Evolutionary conservation across 2,113 vertebrate genomes (phyloP).

Genomic region (Carettochelys insculpta): DNA sequence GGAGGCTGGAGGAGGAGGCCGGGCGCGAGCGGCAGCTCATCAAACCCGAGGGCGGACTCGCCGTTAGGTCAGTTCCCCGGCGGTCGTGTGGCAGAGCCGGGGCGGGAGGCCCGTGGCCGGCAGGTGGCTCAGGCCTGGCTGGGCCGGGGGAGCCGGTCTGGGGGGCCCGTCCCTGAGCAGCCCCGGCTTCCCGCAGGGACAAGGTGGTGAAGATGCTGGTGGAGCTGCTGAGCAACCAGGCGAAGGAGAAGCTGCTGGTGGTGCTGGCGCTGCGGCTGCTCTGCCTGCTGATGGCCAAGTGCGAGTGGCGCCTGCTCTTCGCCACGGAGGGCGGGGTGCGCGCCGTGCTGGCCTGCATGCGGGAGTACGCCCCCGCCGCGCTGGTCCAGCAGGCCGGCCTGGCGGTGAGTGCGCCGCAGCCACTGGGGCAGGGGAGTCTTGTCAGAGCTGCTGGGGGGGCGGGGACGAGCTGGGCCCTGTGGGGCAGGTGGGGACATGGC

Average conservation of each 20-base stretch:
- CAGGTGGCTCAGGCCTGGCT: too few relatives aligned
- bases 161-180: too few relatives aligned
- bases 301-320: constrained; percentile 88
- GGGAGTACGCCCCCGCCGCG: constrained; percentile 76
- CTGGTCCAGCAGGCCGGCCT: constrained; percentile 90
- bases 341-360: constrained; percentile 89
- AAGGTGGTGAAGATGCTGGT: constrained; percentile 88
- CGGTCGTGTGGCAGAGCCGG: background rate
- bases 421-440: too few relatives aligned
- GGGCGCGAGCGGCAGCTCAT: constrained; percentile 23
- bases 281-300: constrained; percentile 83
- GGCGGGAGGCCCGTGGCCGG: too few relatives aligned
- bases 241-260: constrained; percentile 79
- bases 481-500: background rate
- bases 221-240: constrained; percentile 83
- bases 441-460: background rate
- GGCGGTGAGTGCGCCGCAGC: constrained; percentile 78
- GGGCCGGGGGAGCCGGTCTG: too few relatives aligned
- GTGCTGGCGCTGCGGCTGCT: constrained; percentile 81
- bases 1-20: constrained; percentile 82
- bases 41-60: constrained; percentile 21
- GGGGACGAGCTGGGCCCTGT: background rate
- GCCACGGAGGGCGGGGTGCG: constrained; percentile 92
- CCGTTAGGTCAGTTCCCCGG: constrained; percentile 68
- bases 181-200: constrained; percentile 78